These are phyloP conservation scores for Lepidurus apus DNA, from an alignment of 1,140 invertebrate species.

Conservation along the genomic window DNA sequence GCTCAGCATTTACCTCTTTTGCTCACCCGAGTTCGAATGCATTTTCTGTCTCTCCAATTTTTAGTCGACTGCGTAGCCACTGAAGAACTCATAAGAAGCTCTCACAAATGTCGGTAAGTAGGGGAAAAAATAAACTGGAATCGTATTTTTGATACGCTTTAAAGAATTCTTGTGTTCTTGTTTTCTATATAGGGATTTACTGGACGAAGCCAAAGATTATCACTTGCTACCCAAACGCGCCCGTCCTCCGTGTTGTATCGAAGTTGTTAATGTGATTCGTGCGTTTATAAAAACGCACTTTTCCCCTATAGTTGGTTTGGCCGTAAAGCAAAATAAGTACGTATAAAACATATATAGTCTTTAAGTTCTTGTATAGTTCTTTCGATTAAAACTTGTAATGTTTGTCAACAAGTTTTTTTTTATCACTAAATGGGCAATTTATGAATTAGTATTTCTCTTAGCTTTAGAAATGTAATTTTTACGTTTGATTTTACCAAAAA, in stretches of 20 bases:
- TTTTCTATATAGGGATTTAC: slow-evolving; percentile 57
- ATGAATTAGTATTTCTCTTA: not conserved
- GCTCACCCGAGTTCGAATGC: slow-evolving; percentile 68
- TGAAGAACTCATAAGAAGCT: slow-evolving; percentile 70
- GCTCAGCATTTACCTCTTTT: slow-evolving; percentile 60
- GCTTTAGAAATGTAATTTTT: not conserved
- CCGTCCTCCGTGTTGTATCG: slow-evolving; percentile 67
- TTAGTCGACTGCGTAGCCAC: slow-evolving; percentile 74
- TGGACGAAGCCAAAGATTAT: slow-evolving; percentile 79
- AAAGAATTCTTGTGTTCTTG: not conserved
- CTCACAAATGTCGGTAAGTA: slow-evolving; percentile 63
- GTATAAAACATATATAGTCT: too few species aligned
- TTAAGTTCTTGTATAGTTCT: too few species aligned
- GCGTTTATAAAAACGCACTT: too few species aligned
- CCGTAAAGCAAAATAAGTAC: too few species aligned
- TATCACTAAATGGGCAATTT: slow-evolving; percentile 40
- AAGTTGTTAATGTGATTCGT: too few species aligned
- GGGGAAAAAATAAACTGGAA: not conserved
- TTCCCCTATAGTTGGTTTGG: too few species aligned
- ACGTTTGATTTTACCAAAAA: not conserved
- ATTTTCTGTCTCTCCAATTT: slow-evolving; percentile 73
- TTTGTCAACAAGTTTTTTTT: too few species aligned
- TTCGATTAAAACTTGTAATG: too few species aligned
- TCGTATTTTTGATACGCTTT: slow-evolving; percentile 24
- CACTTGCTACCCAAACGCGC: slow-evolving; percentile 79